Conservation (phyloP, 2,888 invertebrate species). For the Cataglyphis albicans region DNA sequence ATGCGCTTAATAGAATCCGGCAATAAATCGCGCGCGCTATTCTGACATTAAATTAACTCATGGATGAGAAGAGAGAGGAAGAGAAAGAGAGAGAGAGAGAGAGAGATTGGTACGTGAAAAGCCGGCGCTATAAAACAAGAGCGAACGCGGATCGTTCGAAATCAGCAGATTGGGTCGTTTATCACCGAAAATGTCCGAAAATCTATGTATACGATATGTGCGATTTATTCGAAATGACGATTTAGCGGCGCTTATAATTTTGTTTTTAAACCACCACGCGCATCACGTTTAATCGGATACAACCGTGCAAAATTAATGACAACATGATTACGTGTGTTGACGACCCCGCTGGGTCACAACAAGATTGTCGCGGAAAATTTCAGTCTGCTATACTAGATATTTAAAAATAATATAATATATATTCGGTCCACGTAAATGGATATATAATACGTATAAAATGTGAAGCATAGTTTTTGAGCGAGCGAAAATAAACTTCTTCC, state of each 20-base stretch:
- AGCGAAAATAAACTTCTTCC: constrained; percentile 18
- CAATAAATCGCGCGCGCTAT: constrained; percentile 50
- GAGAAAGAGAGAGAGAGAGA: not conserved
- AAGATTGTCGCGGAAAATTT: constrained; percentile 10
- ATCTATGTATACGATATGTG: constrained; percentile 40
- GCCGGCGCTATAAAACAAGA: constrained; percentile 41
- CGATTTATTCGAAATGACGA: constrained; percentile 30
- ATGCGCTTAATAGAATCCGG: constrained; percentile 49
- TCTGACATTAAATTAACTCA: constrained; percentile 57
- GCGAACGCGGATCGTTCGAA: constrained; percentile 38
- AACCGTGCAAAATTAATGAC: constrained; percentile 15
- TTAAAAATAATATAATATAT: constrained; percentile 17
- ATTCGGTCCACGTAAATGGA: not conserved
- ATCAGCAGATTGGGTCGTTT: constrained; percentile 55
- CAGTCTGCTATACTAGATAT: not conserved
- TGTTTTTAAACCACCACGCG: not conserved
- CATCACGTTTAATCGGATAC: constrained; percentile 10
- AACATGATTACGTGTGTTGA: constrained; percentile 9
- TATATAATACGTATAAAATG: not conserved
- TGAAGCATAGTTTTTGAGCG: not conserved
- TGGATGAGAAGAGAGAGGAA: constrained; percentile 11
- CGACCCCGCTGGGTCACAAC: not conserved
- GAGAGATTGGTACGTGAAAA: constrained; percentile 26
- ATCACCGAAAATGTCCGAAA: constrained; percentile 48
- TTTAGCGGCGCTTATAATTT: constrained; percentile 17